Conservation (phyloP, 2,113 vertebrate species). For the Tylochromis polylepis region DNA sequence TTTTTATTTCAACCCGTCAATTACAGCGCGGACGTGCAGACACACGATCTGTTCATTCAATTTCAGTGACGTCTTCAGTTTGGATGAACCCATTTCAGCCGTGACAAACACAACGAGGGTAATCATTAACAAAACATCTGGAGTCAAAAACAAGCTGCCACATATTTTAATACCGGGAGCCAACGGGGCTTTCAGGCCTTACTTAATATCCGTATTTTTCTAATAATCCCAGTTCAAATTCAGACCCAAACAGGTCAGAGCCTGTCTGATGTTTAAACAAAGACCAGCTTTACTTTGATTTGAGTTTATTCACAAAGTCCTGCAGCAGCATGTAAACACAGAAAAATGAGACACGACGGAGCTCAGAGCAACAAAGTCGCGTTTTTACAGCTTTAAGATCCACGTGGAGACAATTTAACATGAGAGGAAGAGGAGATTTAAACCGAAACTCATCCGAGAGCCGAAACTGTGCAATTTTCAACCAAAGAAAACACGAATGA, state of each 20-base stretch:
- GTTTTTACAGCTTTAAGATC: background rate
- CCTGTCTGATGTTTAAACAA: background rate
- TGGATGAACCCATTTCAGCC: background rate
- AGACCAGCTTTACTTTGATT: background rate
- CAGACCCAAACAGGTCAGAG: background rate
- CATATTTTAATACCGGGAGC: background rate
- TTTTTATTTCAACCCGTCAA: background rate
- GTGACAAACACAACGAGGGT: background rate
- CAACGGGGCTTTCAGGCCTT: background rate
- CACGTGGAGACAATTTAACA: background rate
- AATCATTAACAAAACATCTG: background rate
- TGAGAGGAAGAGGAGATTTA: background rate
- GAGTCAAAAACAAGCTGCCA: background rate
- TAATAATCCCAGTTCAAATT: background rate
- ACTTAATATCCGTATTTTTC: background rate
- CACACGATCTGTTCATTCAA: background rate
- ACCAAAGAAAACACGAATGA: background rate
- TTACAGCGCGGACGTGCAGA: slow-evolving; percentile 12
- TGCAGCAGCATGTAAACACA: background rate
- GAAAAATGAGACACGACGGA: background rate
- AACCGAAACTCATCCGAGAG: background rate
- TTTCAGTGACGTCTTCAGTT: slow-evolving; percentile 4
- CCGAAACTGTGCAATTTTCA: background rate
- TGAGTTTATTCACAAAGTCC: background rate
- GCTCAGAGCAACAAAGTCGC: background rate